phyloP scores from a whole-genome alignment of 2,888 invertebrate species.

The Nipponacmea schrenckii region DNA sequence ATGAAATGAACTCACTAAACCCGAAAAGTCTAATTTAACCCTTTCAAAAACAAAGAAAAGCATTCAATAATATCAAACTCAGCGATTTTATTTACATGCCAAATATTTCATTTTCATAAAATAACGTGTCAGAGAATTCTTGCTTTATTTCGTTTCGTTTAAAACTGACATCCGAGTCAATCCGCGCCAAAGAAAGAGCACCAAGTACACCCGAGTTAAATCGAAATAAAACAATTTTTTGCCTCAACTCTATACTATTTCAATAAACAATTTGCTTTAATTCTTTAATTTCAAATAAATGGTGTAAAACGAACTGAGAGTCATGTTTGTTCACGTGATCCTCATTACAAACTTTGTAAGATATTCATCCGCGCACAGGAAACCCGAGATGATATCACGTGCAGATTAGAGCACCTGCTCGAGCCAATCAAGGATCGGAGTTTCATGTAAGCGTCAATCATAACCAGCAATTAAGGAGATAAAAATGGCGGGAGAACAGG shows the following conservation, averaged over 20 bases:
- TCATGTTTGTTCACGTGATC: background rate
- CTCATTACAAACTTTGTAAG: background rate
- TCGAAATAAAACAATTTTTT: constrained; percentile 8
- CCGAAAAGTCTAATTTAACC: no score
- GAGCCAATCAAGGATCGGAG: constrained; percentile 1
- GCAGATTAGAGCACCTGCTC: background rate
- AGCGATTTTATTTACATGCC: no score
- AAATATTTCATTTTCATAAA: no score
- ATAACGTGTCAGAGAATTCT: no score
- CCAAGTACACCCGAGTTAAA: background rate
- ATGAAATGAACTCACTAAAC: no score
- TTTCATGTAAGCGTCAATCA: constrained; percentile 9
- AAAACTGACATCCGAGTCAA: no score
- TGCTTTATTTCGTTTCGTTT: no score
- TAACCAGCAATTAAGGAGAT: background rate
- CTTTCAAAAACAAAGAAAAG: no score
- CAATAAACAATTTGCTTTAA: constrained; percentile 8
- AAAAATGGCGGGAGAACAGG: constrained; percentile 2
- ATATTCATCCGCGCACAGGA: background rate
- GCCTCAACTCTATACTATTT: background rate
- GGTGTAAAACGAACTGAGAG: background rate
- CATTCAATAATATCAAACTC: no score
- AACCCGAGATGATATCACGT: background rate
- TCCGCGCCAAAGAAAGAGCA: background rate
- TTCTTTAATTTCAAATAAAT: constrained; percentile 8